Percentiles rank a stretch among this genome's conserved stretches.
Evolutionary conservation across 2,797 vertebrate species (phyloP).

Genomic region (Sylvilagus floridanus): DNA sequence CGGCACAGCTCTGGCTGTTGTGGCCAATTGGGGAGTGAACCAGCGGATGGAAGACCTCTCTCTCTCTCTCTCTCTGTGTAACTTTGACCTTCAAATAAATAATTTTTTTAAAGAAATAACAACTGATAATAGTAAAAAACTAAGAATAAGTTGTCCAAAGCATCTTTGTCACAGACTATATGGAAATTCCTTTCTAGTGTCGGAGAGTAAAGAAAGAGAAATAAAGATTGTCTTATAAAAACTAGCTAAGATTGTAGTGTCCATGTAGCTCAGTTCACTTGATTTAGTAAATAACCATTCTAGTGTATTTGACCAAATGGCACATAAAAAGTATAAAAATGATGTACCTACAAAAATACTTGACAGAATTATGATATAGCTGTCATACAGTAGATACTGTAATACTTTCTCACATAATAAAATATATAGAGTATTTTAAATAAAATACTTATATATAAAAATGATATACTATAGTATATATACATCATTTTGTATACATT

Average conservation of each 20-base stretch:
- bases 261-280: not conserved
- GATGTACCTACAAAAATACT: not conserved
- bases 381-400: not conserved
- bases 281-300: not conserved
- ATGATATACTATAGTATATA: too few species aligned
- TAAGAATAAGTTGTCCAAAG: not conserved
- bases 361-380: not conserved
- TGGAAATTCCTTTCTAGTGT: not conserved
- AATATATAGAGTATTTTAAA: not conserved
- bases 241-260: not conserved
- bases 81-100: too few species aligned
- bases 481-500: too few species aligned
- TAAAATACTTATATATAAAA: too few species aligned
- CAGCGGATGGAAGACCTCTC: too few species aligned
- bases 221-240: not conserved
- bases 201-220: not conserved
- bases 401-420: constrained; percentile 14
- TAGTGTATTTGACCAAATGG: not conserved
- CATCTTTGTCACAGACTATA: not conserved
- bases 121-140: not conserved
- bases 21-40: too few species aligned
- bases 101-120: not conserved
- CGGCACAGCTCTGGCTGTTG: too few species aligned
- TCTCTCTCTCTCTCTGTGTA: too few species aligned
- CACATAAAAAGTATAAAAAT: not conserved